Percentiles rank a stretch among this genome's conserved stretches.
These are phyloP conservation scores for Murina feae DNA, from an alignment of 2,113 vertebrate genomes.

Conservation along the genomic window DNA sequence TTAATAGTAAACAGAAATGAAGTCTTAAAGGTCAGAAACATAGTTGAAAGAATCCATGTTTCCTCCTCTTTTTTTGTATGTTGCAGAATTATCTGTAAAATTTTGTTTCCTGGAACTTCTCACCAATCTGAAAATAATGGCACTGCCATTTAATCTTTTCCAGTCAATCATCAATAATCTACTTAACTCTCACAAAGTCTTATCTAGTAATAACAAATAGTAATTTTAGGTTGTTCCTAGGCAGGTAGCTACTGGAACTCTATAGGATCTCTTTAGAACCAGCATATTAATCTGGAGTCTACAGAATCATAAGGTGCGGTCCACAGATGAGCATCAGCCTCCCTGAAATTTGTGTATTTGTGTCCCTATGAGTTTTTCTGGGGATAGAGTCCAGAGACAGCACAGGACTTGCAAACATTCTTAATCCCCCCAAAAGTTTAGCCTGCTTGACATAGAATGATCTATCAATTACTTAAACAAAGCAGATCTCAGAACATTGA, in stretches of 20 bases:
- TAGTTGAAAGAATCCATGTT: neutral
- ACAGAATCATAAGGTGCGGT: neutral
- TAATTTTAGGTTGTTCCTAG: neutral
- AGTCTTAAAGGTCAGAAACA: neutral
- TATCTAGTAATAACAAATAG: neutral
- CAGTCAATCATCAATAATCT: neutral
- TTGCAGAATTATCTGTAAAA: neutral
- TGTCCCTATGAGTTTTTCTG: neutral
- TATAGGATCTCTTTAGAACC: neutral
- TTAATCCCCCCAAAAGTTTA: neutral
- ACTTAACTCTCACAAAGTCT: neutral
- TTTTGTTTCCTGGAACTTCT: neutral
- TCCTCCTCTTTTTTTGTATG: neutral
- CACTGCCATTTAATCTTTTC: neutral
- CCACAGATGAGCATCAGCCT: neutral
- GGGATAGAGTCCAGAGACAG: neutral
- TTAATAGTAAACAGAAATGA: constrained; percentile 31
- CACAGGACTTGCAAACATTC: neutral
- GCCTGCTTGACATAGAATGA: neutral
- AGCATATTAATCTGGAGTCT: neutral
- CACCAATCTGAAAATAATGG: neutral
- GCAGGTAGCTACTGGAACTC: neutral
- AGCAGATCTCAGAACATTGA: neutral
- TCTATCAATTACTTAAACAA: neutral
- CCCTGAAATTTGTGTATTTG: neutral